phyloP scores from a whole-genome alignment of 2,113 vertebrate genomes.

The Odobenus rosmarus region DNA sequence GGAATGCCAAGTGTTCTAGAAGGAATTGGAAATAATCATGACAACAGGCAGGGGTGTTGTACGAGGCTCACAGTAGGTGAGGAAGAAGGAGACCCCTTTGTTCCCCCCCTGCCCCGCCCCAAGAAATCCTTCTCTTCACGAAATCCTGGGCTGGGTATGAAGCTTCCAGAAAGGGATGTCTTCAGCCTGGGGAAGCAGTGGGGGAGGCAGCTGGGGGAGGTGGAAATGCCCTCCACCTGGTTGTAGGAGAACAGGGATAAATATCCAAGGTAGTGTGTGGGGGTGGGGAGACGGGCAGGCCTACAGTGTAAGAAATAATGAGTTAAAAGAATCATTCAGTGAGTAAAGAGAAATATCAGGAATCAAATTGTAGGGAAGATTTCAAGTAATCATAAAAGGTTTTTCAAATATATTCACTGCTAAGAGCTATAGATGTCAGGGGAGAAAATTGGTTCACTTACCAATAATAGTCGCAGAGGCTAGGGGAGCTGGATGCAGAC shows the following conservation, averaged over 20 bases:
- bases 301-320: slow-evolving; percentile 61
- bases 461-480: slow-evolving; percentile 77
- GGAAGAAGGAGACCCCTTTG: background rate
- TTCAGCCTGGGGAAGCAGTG: background rate
- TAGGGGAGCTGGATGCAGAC: slow-evolving; percentile 55
- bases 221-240: background rate
- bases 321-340: slow-evolving; percentile 74
- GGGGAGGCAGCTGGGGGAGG: background rate
- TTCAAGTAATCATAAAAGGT: slow-evolving; percentile 80
- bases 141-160: background rate
- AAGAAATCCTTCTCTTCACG: background rate
- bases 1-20: slow-evolving; percentile 51
- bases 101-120: too few species aligned
- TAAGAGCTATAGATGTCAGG: slow-evolving; percentile 80
- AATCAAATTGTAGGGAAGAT: slow-evolving; percentile 82
- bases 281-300: background rate
- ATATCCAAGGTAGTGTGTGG: background rate
- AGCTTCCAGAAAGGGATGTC: background rate
- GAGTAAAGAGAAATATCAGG: slow-evolving; percentile 81
- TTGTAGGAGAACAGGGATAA: background rate
- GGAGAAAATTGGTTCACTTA: slow-evolving; percentile 83
- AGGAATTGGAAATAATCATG: slow-evolving; percentile 62
- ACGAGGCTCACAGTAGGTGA: background rate
- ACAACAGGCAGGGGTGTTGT: background rate
- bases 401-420: slow-evolving; percentile 84